Percentiles rank a stretch among this genome's conserved stretches.
phyloP scores from a whole-genome alignment of 2,888 invertebrate genomes.

The Bellardia pandia region DNA sequence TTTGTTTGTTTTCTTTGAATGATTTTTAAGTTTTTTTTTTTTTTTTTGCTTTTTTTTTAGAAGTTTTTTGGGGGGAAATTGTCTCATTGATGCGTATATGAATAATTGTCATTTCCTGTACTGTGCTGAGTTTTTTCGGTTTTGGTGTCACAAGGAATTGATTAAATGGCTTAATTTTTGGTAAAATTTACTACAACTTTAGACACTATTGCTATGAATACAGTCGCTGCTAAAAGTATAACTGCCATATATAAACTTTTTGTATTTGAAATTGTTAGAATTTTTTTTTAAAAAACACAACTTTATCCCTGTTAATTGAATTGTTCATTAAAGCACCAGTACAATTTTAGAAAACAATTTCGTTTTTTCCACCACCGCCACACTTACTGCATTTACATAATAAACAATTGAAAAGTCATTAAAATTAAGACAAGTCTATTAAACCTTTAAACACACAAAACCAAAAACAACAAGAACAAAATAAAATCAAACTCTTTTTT shows the following conservation, averaged over 20 bases:
- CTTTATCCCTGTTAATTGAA: constrained; percentile 5
- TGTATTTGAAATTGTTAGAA: background rate
- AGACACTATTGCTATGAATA: background rate
- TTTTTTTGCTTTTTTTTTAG: constrained; percentile 4
- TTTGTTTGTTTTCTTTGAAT: constrained; percentile 1
- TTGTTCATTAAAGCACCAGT: constrained; percentile 24
- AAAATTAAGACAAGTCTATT: constrained; percentile 50
- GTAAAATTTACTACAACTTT: background rate
- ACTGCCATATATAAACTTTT: background rate
- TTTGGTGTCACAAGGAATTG: background rate
- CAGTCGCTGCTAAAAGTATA: background rate
- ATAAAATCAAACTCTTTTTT: constrained; percentile 49
- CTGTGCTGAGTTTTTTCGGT: background rate
- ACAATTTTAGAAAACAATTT: background rate
- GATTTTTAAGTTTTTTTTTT: background rate
- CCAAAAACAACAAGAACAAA: background rate
- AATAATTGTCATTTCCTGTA: constrained; percentile 74
- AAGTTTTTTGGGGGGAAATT: constrained; percentile 24
- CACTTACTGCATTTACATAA: constrained; percentile 25
- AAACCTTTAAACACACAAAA: background rate
- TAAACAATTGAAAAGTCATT: constrained; percentile 63
- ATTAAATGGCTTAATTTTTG: constrained; percentile 5
- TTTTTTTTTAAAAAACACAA: background rate
- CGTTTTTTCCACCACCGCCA: background rate
- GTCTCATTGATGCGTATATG: constrained; percentile 71